These are phyloP conservation scores for Conus canariensis DNA, from an alignment of 2,888 invertebrate genomes.

Conservation along the genomic window DNA sequence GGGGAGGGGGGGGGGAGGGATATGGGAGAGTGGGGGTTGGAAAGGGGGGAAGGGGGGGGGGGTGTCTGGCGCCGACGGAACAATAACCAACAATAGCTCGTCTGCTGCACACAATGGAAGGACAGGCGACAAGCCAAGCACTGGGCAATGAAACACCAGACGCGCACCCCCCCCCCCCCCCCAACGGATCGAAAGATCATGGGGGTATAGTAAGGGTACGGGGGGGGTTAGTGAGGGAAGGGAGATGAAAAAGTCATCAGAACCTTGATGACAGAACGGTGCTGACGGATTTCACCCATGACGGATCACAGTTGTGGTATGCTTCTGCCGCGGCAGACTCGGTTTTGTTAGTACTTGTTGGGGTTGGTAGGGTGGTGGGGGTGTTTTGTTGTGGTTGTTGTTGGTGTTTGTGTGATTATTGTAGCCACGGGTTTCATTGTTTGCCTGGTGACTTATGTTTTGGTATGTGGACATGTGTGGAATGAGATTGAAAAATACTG, in stretches of 20 bases:
- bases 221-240: background rate
- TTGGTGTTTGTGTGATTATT: background rate
- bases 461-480: no score
- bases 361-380: background rate
- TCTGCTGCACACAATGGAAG: constrained; percentile 13
- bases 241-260: background rate
- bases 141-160: background rate
- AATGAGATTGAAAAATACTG: no score
- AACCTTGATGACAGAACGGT: background rate
- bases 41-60: background rate
- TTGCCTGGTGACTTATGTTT: no score
- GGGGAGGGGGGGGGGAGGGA: no score
- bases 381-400: background rate
- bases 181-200: constrained; percentile 6
- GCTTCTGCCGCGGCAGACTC: background rate
- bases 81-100: constrained; percentile 5
- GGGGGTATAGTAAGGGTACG: background rate
- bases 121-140: background rate
- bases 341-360: background rate
- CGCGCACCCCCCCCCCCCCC: background rate
- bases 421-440: background rate
- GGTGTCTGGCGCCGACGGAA: background rate
- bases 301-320: background rate
- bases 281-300: background rate
- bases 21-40: no score